Evolutionary conservation across 2,888 invertebrate genomes (phyloP).

Genomic region (Drosophila buzzatii): DNA sequence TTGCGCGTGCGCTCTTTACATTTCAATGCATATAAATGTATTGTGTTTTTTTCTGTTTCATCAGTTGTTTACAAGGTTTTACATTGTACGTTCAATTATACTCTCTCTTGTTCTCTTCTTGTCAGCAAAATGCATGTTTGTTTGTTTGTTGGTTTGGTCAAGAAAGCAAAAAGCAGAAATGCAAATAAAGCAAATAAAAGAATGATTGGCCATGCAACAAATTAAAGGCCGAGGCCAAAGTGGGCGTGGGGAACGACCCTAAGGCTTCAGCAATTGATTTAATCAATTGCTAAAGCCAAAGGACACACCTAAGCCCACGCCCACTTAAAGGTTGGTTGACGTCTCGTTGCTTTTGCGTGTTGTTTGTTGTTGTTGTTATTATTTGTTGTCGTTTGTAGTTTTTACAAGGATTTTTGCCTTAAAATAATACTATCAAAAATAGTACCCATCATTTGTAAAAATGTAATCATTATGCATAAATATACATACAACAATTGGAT

Average conservation of each 20-base stretch:
- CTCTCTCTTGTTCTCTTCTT: constrained; percentile 24
- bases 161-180: constrained; percentile 72
- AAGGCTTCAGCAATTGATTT: not conserved
- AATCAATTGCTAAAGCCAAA: not conserved
- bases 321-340: constrained; percentile 23
- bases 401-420: constrained; percentile 74
- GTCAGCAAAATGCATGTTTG: constrained; percentile 58
- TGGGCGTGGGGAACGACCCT: not conserved
- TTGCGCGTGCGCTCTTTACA: constrained; percentile 56
- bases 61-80: constrained; percentile 3
- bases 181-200: constrained; percentile 80
- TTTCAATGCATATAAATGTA: constrained; percentile 46
- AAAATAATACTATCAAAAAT: constrained; percentile 82
- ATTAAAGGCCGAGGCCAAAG: constrained; percentile 18
- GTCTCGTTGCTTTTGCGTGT: constrained; percentile 43
- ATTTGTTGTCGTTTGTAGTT: constrained; percentile 59
- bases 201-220: constrained; percentile 56
- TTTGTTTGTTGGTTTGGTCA: constrained; percentile 19
- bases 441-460: constrained; percentile 69
- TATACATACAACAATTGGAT: constrained; percentile 64
- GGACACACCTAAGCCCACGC: not conserved
- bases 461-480: constrained; percentile 61
- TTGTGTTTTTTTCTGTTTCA: constrained; percentile 26
- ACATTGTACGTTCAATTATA: constrained; percentile 21
- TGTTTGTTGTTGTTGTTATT: constrained; percentile 46